Evolutionary conservation across 2,797 vertebrate genomes (phyloP), one percentile per base, ranked within the genome.

Genomic region (Gallinago stenura): DNA sequence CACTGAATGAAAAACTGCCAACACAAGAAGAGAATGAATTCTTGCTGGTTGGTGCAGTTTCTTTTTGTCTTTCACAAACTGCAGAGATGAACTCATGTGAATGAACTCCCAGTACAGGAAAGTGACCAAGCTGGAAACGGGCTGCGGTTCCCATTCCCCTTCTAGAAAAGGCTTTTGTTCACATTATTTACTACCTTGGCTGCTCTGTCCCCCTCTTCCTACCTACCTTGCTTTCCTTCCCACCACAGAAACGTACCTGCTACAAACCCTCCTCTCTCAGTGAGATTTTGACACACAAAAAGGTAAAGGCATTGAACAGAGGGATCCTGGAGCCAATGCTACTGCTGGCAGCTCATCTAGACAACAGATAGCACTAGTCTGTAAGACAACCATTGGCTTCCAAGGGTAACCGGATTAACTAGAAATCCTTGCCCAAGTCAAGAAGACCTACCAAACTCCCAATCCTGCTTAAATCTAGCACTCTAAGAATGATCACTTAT

Each of bases 141-240:
- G 13, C 33, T 51, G 26, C 39, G 45, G 25, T 66, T 31, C 61
- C 9, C 13, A 21, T 20, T 70, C 17, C 7, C 10, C 21, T 13
- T 65, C 26, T 26, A 48, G 30, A 73, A 85, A 70, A 76, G 20
- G 24, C 0, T 28, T 84, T 28, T 87, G 18, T 60, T 39, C 8
- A 26, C 0, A 0, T 39, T 75, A 37, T 60, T 46, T 12, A 71
- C 7, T 18, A 53, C 25, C 43, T 78, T 60, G 21, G 9, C 25
- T 77, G 33, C 33, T 81, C n/a, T 33, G 15, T 20, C 71, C 26
- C 31, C 7, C 7, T 60, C 86, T 81, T 73, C 54, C 18, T 50
- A 16, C 1, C 1, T 6, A 30, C 30, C 12, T 65, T 48, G 24
- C n/a, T 53, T 69, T 69, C 18, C 58, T 77, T 78, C 53, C 33